A percentile compares a stretch with the other conserved stretches of the same genome.
phyloP scores from a whole-genome alignment of 2,113 vertebrate genomes.

The Ceratotherium simum region DNA sequence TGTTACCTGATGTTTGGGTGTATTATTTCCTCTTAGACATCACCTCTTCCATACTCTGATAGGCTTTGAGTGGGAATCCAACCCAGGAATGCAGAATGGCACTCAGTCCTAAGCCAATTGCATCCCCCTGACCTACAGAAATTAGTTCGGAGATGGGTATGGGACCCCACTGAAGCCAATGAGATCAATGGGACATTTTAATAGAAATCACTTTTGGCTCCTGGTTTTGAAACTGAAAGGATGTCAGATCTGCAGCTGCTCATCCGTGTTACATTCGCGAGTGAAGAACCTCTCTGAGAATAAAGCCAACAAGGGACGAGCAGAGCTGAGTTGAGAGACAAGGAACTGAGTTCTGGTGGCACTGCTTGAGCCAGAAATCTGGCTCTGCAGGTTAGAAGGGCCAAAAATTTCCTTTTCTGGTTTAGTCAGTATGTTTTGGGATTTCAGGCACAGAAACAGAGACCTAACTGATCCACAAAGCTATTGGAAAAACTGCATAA shows the following conservation, averaged over 20 bases:
- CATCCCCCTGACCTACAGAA: background rate
- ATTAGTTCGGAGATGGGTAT: background rate
- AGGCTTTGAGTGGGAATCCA: background rate
- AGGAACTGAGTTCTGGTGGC: background rate
- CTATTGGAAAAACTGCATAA: background rate
- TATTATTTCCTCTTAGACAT: conserved; percentile 45
- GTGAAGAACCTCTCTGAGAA: background rate
- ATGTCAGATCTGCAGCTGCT: background rate
- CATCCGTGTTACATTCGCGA: background rate
- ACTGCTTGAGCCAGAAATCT: background rate
- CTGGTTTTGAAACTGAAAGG: conserved; percentile 19
- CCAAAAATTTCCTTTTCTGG: background rate
- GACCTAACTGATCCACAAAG: background rate
- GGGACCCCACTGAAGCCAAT: background rate
- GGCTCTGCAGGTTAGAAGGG: background rate
- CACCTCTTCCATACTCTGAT: background rate
- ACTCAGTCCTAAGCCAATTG: background rate
- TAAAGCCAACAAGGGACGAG: background rate
- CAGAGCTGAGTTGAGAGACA: background rate
- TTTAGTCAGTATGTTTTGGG: background rate
- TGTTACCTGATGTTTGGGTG: conserved; percentile 5
- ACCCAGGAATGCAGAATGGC: background rate
- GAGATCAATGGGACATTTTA: background rate
- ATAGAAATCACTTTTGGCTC: background rate
- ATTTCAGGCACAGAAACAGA: conserved; percentile 17